A percentile compares a stretch with the other conserved stretches of the same genome.
These are phyloP conservation scores for Ahaetulla prasina DNA, from an alignment of 2,113 vertebrate species.

Conservation along the genomic window DNA sequence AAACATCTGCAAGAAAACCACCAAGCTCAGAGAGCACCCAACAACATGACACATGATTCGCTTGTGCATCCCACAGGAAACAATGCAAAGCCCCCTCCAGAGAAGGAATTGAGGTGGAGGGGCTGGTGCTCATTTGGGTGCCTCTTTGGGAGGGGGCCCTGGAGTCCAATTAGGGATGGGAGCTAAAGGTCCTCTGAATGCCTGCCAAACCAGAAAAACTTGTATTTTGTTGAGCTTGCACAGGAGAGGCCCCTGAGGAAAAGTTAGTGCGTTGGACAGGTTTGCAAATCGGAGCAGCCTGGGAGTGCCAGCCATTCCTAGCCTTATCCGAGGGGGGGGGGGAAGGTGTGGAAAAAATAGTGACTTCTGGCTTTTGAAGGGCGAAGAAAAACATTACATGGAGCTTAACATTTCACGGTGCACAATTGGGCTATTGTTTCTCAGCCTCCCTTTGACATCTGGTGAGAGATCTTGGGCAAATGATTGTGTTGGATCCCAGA, in stretches of 20 bases:
- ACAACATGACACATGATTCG: neutral
- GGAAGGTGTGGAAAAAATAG: neutral
- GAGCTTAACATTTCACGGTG: neutral
- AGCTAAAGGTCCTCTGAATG: neutral
- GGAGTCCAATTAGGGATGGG: neutral
- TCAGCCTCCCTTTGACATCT: neutral
- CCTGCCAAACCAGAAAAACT: constrained; percentile 4
- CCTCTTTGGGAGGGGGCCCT: neutral
- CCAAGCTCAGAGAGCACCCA: too few species aligned
- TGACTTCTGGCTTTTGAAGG: neutral
- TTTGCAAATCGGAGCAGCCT: neutral
- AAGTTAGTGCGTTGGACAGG: neutral
- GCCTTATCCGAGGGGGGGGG: neutral
- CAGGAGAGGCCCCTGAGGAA: neutral
- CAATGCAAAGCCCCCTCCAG: neutral
- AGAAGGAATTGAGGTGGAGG: neutral
- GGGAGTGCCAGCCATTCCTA: neutral
- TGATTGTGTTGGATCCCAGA: neutral
- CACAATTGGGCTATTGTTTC: neutral
- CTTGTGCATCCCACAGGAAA: neutral
- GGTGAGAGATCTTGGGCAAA: neutral
- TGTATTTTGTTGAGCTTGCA: neutral
- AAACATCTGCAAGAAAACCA: too few species aligned
- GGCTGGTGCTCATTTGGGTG: neutral
- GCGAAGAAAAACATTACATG: neutral